Conservation (phyloP, 2,888 invertebrate genomes). For the Eupithecia insigniata region DNA sequence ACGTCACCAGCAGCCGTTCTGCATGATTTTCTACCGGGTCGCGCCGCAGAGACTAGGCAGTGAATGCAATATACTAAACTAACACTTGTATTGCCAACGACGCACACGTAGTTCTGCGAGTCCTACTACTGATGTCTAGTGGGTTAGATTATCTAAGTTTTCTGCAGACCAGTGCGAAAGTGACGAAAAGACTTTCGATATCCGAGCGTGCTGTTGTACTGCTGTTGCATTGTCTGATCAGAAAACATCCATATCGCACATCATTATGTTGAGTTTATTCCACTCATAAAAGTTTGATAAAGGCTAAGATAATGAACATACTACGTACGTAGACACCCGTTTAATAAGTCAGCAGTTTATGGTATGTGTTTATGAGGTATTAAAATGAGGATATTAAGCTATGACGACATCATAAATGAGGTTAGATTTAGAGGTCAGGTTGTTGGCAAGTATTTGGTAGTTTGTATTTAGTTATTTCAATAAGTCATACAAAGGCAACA, state of each 20-base stretch:
- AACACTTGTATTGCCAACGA: too few species aligned
- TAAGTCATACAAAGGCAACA: background rate
- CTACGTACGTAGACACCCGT: conserved; percentile 50
- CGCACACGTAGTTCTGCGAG: too few species aligned
- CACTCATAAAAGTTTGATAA: conserved; percentile 18
- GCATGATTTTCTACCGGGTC: too few species aligned
- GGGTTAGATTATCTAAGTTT: too few species aligned
- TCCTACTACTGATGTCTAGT: too few species aligned
- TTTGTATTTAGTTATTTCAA: background rate
- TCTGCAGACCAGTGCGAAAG: too few species aligned
- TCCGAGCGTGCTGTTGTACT: too few species aligned
- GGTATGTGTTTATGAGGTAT: conserved; percentile 59
- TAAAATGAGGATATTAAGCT: conserved; percentile 48
- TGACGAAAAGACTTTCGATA: too few species aligned
- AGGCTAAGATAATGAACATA: conserved; percentile 49
- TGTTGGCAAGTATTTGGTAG: background rate
- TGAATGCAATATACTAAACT: too few species aligned
- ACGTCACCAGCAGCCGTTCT: too few species aligned
- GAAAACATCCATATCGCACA: background rate
- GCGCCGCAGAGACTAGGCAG: too few species aligned
- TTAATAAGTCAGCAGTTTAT: conserved; percentile 57
- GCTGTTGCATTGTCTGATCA: too few species aligned
- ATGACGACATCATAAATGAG: conserved; percentile 43
- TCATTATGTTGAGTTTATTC: conserved; percentile 8
- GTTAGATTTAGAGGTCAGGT: conserved; percentile 37